Conservation (phyloP, 2,113 vertebrate species). For the Campylorhamphus procurvoides region DNA sequence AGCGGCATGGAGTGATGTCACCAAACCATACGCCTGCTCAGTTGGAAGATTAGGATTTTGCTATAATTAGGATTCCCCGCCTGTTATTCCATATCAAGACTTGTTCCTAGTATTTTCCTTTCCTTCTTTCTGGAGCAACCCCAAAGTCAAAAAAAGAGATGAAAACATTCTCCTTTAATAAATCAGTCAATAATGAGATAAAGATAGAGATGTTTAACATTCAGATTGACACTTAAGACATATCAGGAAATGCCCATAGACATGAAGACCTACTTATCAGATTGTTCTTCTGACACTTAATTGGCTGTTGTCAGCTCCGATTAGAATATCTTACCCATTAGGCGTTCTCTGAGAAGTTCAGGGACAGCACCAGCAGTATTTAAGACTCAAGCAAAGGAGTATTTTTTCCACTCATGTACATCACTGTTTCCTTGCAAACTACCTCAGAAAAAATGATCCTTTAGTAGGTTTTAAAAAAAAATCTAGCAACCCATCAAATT, state of each 20-base stretch:
- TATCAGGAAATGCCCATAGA: constrained; percentile 66
- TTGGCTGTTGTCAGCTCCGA: constrained; percentile 44
- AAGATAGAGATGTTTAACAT: constrained; percentile 64
- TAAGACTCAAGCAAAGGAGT: constrained; percentile 9
- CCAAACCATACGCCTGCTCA: background rate
- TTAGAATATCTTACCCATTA: constrained; percentile 48
- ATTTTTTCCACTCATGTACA: background rate
- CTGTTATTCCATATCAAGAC: constrained; percentile 52
- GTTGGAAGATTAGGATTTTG: constrained; percentile 19
- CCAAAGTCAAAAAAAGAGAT: constrained; percentile 7
- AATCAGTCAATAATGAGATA: constrained; percentile 50
- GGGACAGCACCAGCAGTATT: constrained; percentile 5
- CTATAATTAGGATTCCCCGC: constrained; percentile 24
- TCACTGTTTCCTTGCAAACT: constrained; percentile 8
- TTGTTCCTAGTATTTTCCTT: background rate
- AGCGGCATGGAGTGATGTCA: background rate
- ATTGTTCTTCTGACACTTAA: constrained; percentile 70
- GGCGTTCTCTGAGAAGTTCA: background rate
- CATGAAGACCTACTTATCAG: constrained; percentile 58
- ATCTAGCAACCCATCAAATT: background rate
- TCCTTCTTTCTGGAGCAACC: constrained; percentile 24
- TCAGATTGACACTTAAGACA: constrained; percentile 66
- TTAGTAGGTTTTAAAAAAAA: background rate
- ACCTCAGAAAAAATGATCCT: constrained; percentile 36
- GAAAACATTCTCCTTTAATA: constrained; percentile 32